These are phyloP conservation scores for Falco punctatus DNA, from an alignment of 2,113 vertebrate species.

Conservation along the genomic window DNA sequence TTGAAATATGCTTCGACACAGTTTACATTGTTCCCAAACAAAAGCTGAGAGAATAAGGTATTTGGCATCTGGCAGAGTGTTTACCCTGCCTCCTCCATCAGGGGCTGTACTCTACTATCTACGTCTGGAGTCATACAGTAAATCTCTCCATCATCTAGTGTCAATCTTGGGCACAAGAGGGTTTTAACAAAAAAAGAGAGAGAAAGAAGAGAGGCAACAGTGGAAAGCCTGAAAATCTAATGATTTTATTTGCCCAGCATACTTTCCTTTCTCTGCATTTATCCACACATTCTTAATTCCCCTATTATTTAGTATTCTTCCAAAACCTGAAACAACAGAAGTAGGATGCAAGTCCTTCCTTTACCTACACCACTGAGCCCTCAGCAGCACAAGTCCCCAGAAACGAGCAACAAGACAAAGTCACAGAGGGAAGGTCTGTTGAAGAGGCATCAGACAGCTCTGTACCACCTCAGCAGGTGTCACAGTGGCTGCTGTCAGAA, in stretches of 20 bases:
- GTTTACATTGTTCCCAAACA: neutral
- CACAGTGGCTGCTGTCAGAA: neutral
- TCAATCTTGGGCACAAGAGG: neutral
- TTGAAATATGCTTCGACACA: neutral
- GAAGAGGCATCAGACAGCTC: neutral
- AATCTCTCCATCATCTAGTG: neutral
- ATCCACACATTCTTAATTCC: neutral
- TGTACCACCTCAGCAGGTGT: neutral
- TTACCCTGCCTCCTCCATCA: neutral
- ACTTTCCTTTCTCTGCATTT: neutral
- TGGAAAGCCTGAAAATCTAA: neutral
- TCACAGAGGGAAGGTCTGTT: neutral
- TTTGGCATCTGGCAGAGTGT: neutral
- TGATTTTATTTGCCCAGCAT: neutral
- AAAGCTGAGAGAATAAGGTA: neutral
- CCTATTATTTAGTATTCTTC: neutral
- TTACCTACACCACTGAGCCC: neutral
- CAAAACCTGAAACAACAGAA: neutral
- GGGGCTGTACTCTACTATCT: neutral
- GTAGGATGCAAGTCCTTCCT: neutral
- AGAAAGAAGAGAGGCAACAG: neutral
- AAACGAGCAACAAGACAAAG: neutral
- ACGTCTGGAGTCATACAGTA: neutral
- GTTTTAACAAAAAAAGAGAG: accelerated
- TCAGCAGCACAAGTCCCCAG: neutral